Conservation (phyloP, 1,140 invertebrate genomes). For the Aphidius gifuensis region DNA sequence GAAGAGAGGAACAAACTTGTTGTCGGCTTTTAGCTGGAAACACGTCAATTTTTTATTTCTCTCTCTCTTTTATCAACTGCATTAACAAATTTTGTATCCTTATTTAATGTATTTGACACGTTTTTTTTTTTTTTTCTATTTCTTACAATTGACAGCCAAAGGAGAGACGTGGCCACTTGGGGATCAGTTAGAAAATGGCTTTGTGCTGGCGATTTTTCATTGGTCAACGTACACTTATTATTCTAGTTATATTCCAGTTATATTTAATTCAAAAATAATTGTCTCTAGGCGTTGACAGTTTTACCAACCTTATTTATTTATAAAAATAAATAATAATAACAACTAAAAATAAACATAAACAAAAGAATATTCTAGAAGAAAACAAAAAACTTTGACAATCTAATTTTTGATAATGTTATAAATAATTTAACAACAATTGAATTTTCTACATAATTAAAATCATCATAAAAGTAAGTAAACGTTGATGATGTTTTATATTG, state of each 20-base stretch:
- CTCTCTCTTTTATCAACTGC: neutral
- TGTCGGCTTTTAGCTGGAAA: constrained; percentile 21
- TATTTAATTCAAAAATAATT: neutral
- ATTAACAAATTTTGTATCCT: neutral
- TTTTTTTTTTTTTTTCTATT: neutral
- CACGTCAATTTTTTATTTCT: neutral
- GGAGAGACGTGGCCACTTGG: constrained; percentile 42
- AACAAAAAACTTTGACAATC: too few relatives aligned
- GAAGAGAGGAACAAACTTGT: constrained; percentile 10
- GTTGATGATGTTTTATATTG: too few relatives aligned
- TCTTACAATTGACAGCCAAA: neutral
- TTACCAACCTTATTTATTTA: neutral
- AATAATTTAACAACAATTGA: too few relatives aligned
- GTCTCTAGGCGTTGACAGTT: neutral
- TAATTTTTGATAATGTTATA: too few relatives aligned
- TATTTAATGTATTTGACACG: neutral
- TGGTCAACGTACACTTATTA: constrained; percentile 27
- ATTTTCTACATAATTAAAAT: too few relatives aligned
- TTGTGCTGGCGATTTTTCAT: constrained; percentile 44
- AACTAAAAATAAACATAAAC: too few relatives aligned
- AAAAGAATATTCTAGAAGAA: too few relatives aligned
- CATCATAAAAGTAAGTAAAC: too few relatives aligned
- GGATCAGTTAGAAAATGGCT: constrained; percentile 24
- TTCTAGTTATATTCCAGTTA: too few relatives aligned
- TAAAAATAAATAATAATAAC: too few relatives aligned